Evolutionary conservation across 2,113 vertebrate genomes (phyloP).

Genomic region (Hydropotes inermis): DNA sequence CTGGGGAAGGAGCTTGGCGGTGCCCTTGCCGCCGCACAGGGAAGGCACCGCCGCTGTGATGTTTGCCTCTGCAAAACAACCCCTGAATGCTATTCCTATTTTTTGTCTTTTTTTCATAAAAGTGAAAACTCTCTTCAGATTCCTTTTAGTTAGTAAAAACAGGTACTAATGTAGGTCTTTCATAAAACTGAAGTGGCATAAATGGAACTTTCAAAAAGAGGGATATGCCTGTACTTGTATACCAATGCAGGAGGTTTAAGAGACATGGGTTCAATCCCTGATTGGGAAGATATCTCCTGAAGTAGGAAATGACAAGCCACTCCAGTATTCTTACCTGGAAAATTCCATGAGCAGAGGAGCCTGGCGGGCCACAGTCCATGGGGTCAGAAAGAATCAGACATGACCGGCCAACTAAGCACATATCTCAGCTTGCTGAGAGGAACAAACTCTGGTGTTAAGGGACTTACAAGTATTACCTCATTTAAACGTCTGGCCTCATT

Average conservation of each 20-base stretch:
- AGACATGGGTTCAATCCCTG: not conserved
- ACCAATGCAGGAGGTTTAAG: not conserved
- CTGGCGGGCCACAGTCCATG: not conserved
- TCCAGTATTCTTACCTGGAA: not conserved
- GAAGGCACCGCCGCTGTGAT: rapidly evolving
- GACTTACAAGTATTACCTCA: not conserved
- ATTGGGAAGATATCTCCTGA: not conserved
- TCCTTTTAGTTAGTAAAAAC: not conserved
- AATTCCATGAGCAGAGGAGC: not conserved
- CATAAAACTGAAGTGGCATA: not conserved
- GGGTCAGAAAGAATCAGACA: not conserved
- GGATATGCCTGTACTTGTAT: not conserved
- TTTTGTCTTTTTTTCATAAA: not conserved
- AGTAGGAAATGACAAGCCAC: not conserved
- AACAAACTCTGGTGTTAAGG: not conserved
- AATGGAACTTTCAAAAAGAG: not conserved
- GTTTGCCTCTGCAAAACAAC: not conserved
- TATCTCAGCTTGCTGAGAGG: not conserved
- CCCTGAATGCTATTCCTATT: not conserved
- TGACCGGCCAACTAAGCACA: not conserved
- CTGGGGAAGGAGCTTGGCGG: not conserved
- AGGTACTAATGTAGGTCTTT: not conserved
- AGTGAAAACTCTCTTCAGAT: not conserved
- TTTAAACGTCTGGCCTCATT: no score
- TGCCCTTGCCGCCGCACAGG: rapidly evolving